Evolutionary conservation across 2,113 vertebrate species (phyloP), one percentile per base, ranked within the genome.

Genomic region (Acrocephalus kingi): DNA sequence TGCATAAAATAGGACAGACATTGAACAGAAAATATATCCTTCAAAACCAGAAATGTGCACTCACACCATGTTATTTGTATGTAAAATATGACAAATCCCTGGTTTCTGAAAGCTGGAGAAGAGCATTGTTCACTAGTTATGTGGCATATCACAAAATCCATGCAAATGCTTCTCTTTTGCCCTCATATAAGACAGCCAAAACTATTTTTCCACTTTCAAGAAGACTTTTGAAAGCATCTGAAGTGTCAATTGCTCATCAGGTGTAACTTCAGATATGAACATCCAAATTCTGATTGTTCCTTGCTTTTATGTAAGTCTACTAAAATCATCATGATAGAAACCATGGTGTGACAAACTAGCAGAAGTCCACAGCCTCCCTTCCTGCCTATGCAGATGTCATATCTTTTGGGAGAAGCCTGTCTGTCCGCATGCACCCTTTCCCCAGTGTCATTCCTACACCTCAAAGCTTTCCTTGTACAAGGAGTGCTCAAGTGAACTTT

Each of bases 1-100:
- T 76, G 19, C 63, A 62, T 51, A 77, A 89, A 87, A 80, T 35
- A 31, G 58, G 39, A 67, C 62, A 85, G 69, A 79, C 16, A 80
- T 68, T 61, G 52, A 93, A 79, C 30, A n/a, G 82, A 87, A 94
- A 77, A 83, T 22, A 88, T 5, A 74, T 85, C 55, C 39, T 61
- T 82, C 67, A 92, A 63, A 95, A 46, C 0, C 15, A 46, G 27
- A 61, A 87, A 84, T 16, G 21, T 67, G 39, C 20, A 35, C 49
- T 82, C n/a, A 6, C 43, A 94, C 37, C 28, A 10, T 59, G 28
- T 76, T 91, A 87, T 62, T 94, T 85, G 15, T 73, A n/a, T 19
- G 21, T 56, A 43, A 89, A 94, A 85, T 39, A 67, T 51, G 52
- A 93, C 94, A 7, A 35, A 85, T 54, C 28, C 22, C 43, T 56